Conservation (phyloP, 2,113 vertebrate species). For the Pseudolaguvia tuberculata region DNA sequence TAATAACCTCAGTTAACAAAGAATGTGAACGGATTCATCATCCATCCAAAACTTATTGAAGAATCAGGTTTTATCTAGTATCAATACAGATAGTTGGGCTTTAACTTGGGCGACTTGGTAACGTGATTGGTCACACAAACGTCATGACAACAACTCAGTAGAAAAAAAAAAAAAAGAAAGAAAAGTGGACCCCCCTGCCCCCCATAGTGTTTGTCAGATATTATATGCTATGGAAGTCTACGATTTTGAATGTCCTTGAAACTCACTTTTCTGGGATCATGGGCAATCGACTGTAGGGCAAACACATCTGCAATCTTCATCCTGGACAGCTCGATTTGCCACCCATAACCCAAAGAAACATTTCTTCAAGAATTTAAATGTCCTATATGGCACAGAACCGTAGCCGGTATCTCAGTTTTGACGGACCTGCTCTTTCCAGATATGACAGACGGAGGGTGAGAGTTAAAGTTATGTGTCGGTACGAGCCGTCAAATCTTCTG, state of each 20-base stretch:
- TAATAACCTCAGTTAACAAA: conserved; percentile 1
- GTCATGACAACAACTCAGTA: too few relatives aligned
- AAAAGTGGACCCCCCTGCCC: too few relatives aligned
- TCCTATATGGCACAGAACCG: conserved; percentile 49
- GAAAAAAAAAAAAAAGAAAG: too few relatives aligned
- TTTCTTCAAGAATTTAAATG: conserved; percentile 18
- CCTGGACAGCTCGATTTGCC: conserved; percentile 18
- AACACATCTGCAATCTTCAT: conserved; percentile 17
- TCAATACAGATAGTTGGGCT: too few relatives aligned
- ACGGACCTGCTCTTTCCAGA: conserved; percentile 31
- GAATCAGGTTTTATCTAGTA: too few relatives aligned
- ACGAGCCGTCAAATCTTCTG: neutral
- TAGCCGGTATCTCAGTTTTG: conserved; percentile 42
- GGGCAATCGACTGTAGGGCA: conserved; percentile 3
- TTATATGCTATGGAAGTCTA: too few relatives aligned
- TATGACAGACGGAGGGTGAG: neutral
- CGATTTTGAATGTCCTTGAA: conserved; percentile 53
- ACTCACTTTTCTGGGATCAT: conserved; percentile 59
- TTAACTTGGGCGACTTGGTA: too few relatives aligned
- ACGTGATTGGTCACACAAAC: too few relatives aligned
- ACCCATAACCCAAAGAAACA: conserved; percentile 19
- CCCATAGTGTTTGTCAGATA: too few relatives aligned
- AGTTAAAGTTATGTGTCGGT: neutral
- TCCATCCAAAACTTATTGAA: too few relatives aligned
- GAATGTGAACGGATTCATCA: too few relatives aligned